These are phyloP conservation scores for Drosophila kanapiae DNA, from an alignment of 1,140 invertebrate genomes.

Conservation along the genomic window DNA sequence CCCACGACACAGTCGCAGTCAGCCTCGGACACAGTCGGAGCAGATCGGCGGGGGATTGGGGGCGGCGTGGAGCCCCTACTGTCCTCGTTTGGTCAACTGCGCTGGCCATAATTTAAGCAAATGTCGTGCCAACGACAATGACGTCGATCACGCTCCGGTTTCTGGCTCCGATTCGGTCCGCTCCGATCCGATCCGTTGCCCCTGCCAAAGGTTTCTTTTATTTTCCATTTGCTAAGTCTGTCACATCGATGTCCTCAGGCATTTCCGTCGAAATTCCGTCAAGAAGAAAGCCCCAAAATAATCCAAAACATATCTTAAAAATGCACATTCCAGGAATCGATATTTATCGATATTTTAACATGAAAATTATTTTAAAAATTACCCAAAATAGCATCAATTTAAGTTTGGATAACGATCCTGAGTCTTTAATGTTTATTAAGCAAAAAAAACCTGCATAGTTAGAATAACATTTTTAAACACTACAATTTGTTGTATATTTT, in stretches of 20 bases:
- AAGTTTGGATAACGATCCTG: no score
- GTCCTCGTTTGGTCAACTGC: conserved; percentile 66
- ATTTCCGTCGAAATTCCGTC: background rate
- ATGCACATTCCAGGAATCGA: no score
- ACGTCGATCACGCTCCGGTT: conserved; percentile 48
- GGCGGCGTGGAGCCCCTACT: conserved; percentile 18
- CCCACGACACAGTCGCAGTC: conserved; percentile 11
- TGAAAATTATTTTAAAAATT: no score
- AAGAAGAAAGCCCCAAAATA: no score
- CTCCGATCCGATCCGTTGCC: conserved; percentile 2
- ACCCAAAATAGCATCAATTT: no score
- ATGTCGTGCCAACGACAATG: conserved; percentile 68
- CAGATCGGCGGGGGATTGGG: background rate
- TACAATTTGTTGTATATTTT: no score
- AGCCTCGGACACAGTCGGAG: conserved; percentile 19
- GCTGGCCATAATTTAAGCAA: conserved; percentile 73
- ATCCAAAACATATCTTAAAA: no score
- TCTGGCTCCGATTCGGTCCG: conserved; percentile 13
- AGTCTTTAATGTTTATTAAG: no score
- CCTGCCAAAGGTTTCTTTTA: background rate
- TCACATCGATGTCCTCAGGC: conserved; percentile 1
- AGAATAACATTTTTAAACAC: no score
- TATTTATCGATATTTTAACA: no score
- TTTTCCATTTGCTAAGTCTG: conserved; percentile 5
- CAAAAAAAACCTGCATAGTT: no score